These are phyloP conservation scores for Rambutsinella grinnellia DNA, from an alignment of 2,888 invertebrate species.

Conservation along the genomic window DNA sequence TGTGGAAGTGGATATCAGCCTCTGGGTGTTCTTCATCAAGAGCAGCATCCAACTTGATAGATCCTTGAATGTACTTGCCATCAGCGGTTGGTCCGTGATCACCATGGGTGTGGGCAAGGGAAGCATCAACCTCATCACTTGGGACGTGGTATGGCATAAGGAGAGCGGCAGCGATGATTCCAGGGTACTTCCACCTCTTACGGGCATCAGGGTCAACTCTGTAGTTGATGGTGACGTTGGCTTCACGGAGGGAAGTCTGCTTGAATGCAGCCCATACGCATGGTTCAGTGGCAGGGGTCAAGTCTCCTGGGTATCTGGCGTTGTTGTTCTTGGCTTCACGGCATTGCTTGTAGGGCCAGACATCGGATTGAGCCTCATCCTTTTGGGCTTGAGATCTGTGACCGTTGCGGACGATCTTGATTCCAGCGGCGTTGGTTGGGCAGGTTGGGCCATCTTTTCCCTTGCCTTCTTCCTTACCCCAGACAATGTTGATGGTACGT, in stretches of 20 bases:
- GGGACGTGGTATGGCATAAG: constrained; percentile 64
- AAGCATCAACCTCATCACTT: constrained; percentile 53
- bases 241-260: constrained; percentile 64
- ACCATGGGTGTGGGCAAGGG: constrained; percentile 43
- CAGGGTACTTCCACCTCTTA: constrained; percentile 64
- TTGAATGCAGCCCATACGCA: constrained; percentile 64
- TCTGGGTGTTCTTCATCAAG: constrained; percentile 58
- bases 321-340: constrained; percentile 49
- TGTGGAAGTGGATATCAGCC: constrained; percentile 64
- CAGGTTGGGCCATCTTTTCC: constrained; percentile 57
- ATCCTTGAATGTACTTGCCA: constrained; percentile 58
- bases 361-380: constrained; percentile 55
- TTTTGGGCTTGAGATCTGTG: constrained; percentile 61
- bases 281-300: constrained; percentile 61
- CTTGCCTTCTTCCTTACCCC: constrained; percentile 56
- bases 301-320: constrained; percentile 60
- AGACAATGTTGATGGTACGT: constrained; percentile 60
- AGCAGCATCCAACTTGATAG: constrained; percentile 58
- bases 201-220: constrained; percentile 64
- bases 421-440: constrained; percentile 59
- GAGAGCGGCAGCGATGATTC: constrained; percentile 60
- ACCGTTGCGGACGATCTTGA: constrained; percentile 61
- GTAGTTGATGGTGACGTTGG: constrained; percentile 66
- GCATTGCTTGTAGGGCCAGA: constrained; percentile 65
- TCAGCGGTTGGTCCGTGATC: constrained; percentile 57